Base-by-base conservation (phyloP, 2,113 vertebrate genomes). In the Sturnus vulgaris region DNA sequence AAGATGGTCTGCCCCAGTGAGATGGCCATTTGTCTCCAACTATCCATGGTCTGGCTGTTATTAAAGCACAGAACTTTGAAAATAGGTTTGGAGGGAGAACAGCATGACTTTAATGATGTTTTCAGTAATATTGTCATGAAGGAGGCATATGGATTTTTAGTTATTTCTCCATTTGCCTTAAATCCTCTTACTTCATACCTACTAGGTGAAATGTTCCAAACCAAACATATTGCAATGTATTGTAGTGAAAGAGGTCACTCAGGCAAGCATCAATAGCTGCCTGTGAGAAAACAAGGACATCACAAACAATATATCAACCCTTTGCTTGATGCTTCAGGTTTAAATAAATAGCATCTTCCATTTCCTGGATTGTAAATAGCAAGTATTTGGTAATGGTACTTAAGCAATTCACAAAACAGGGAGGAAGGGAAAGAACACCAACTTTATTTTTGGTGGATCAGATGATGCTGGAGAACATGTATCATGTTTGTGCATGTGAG, bases 381-480 rank as follows among this genome's bases (percentile, higher is more conserved):
- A 82, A 70, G 44, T 63, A 59, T 92, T 94, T 87, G 57, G 84
- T 96, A 91, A 97, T 63, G 57, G 90, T 93, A 95, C 35, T n/a
- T 87, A 40, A 85, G 82, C 37, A 80, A 94, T 57, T 87, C 61
- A 60, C 31, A 65, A 85, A 94, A 49, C n/a, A 28, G 11, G 9
- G 76, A 71, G 24, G 35, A 93, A 66, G 22, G 19, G 31, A 35
- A 37, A 91, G 78, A 83, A 68, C 12, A 31, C 9, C 8, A 39
- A 33, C 28, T 71, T 72, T 42, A 39, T 60, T 93, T 95, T 63
- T 57, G 25, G 76, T 28, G 21, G 46, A 79, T 47, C 52, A 82
- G 44, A 79, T 69, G 88, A 71, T 35, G 59, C 39, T 77, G 60
- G 84, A 91, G 76, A 94, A 91, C 72, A 79, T 35, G n/a, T 69